Evolutionary conservation across 1,140 invertebrate genomes (phyloP).

Genomic region (Neomicropteryx cornuta): DNA sequence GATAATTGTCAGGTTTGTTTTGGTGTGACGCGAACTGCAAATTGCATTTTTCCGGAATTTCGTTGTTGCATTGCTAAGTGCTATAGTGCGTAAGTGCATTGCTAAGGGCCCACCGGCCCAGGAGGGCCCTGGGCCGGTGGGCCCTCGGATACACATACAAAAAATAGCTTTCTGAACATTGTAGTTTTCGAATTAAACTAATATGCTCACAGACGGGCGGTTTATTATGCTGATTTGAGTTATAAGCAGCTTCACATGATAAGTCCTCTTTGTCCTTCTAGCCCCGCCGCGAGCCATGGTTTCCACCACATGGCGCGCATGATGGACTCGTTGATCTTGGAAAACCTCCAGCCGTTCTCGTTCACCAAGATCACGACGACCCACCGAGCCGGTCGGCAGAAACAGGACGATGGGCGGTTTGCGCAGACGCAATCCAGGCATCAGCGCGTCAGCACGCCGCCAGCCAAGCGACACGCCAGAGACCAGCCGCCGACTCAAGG

Average conservation of each 20-base stretch:
- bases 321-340: conserved; percentile 58
- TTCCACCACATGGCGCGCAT: conserved; percentile 57
- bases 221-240: not conserved
- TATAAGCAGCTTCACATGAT: not conserved
- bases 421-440: no score
- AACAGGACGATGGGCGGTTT: conserved; percentile 5
- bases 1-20: no score
- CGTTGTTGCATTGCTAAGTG: no score
- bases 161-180: not conserved
- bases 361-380: conserved; percentile 48
- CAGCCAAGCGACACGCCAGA: no score
- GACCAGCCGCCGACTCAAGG: conserved; percentile 16
- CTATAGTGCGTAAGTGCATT: no score
- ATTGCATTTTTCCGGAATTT: no score
- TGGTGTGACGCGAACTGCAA: no score
- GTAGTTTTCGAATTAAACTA: not conserved
- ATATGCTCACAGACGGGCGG: not conserved
- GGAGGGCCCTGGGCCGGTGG: no score
- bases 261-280: conserved; percentile 17
- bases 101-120: no score
- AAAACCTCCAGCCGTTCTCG: conserved; percentile 48
- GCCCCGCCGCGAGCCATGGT: conserved; percentile 36
- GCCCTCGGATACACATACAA: not conserved
- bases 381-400: conserved; percentile 18
- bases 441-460: no score